A percentile compares a stretch with the other conserved stretches of the same genome.
phyloP scores from a whole-genome alignment of 2,113 vertebrate species.

The Sylvia atricapilla region DNA sequence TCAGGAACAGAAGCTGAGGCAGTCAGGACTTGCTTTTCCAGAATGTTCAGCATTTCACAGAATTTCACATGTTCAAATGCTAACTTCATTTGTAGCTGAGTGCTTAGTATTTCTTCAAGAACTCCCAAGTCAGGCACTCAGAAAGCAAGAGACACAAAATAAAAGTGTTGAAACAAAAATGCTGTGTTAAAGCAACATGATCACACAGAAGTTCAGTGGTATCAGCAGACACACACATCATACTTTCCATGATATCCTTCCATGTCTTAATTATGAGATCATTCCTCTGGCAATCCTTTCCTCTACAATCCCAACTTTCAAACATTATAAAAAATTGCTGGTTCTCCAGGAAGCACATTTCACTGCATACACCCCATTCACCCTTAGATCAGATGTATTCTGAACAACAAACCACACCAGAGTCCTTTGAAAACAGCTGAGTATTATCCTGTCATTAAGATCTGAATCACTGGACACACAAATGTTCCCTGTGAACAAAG shows the following conservation, averaged over 20 bases:
- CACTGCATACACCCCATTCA: neutral
- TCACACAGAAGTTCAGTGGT: neutral
- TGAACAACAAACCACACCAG: neutral
- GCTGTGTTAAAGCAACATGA: neutral
- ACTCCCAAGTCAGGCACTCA: neutral
- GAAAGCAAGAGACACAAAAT: neutral
- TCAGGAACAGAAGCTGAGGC: neutral
- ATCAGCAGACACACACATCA: neutral
- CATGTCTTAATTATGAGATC: neutral
- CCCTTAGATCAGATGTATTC: neutral
- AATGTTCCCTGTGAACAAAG: neutral
- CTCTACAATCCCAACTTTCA: neutral
- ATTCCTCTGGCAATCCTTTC: neutral
- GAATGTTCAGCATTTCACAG: neutral
- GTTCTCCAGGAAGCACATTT: neutral
- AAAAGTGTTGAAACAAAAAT: neutral
- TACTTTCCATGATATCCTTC: neutral
- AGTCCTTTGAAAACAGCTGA: neutral
- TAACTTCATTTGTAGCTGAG: neutral
- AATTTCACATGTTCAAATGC: neutral
- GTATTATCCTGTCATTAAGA: neutral
- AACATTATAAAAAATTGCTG: neutral
- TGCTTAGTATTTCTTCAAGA: neutral
- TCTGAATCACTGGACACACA: neutral
- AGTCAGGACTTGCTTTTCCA: neutral